Conservation (phyloP, 2,888 invertebrate genomes). For the Tachina fera region DNA sequence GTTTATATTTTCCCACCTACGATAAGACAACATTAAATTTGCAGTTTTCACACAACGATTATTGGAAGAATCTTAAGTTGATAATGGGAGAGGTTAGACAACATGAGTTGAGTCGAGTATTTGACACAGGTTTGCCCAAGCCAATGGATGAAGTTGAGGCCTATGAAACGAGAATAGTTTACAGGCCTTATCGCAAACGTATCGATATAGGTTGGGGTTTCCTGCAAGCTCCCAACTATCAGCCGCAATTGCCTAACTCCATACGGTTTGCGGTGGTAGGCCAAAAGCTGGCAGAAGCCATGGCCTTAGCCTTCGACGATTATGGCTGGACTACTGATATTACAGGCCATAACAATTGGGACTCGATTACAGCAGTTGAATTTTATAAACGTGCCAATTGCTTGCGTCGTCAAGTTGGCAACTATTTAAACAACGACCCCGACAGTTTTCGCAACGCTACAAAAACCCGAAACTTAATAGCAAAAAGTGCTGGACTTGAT, state of each 20-base stretch:
- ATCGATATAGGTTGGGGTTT: constrained; percentile 78
- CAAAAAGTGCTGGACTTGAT: constrained; percentile 76
- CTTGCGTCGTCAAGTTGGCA: constrained; percentile 76
- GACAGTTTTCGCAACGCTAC: constrained; percentile 70
- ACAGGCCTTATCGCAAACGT: constrained; percentile 76
- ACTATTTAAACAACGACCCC: constrained; percentile 74
- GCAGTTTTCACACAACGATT: constrained; percentile 71
- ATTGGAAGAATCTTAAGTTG: constrained; percentile 76
- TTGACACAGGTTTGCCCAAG: constrained; percentile 72
- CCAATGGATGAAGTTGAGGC: constrained; percentile 77
- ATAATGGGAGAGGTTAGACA: constrained; percentile 73
- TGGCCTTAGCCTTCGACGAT: constrained; percentile 78
- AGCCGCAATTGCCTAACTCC: constrained; percentile 75
- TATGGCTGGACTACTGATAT: constrained; percentile 78
- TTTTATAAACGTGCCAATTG: constrained; percentile 77
- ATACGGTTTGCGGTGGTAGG: constrained; percentile 78
- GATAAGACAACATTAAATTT: constrained; percentile 69
- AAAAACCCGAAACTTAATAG: constrained; percentile 74
- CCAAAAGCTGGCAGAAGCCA: constrained; percentile 74
- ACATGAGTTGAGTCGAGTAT: constrained; percentile 72
- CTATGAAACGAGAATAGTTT: constrained; percentile 76
- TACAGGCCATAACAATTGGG: constrained; percentile 76
- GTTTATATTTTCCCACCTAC: constrained; percentile 72
- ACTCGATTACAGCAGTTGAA: constrained; percentile 73
- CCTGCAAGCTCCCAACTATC: constrained; percentile 78